Conservation (phyloP, 2,888 invertebrate genomes). For the Himalopsyche tibetana region DNA sequence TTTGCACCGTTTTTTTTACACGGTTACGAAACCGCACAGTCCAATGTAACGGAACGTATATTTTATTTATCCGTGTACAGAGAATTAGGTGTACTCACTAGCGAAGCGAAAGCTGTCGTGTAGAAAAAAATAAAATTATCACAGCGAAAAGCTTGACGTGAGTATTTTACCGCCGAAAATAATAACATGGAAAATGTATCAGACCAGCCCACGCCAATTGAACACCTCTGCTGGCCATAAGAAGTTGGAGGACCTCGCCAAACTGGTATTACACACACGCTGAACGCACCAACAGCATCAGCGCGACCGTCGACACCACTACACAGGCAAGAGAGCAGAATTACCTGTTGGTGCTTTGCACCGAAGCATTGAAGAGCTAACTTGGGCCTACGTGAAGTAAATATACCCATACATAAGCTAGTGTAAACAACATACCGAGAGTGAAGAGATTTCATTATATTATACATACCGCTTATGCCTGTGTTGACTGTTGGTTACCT, state of each 20-base stretch:
- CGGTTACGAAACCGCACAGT: too few relatives aligned
- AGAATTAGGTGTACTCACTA: too few relatives aligned
- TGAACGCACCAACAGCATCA: neutral
- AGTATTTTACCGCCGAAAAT: too few relatives aligned
- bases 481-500: conserved; percentile 1
- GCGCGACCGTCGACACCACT: neutral
- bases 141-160: too few relatives aligned
- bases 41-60: too few relatives aligned
- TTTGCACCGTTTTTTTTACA: too few relatives aligned
- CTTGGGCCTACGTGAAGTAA: conserved; percentile 1
- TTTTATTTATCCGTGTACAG: too few relatives aligned
- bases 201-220: neutral
- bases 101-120: too few relatives aligned
- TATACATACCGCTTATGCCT: neutral
- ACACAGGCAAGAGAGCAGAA: neutral
- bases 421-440: neutral
- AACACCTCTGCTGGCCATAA: neutral
- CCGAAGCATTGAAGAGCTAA: neutral
- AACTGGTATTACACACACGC: conserved; percentile 16
- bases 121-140: too few relatives aligned
- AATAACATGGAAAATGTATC: too few relatives aligned
- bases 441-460: conserved; percentile 18
- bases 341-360: conserved; percentile 18
- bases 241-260: neutral
- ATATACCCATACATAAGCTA: neutral